Evolutionary conservation across 2,888 invertebrate species (phyloP).

Genomic region (Acronicta leporina): DNA sequence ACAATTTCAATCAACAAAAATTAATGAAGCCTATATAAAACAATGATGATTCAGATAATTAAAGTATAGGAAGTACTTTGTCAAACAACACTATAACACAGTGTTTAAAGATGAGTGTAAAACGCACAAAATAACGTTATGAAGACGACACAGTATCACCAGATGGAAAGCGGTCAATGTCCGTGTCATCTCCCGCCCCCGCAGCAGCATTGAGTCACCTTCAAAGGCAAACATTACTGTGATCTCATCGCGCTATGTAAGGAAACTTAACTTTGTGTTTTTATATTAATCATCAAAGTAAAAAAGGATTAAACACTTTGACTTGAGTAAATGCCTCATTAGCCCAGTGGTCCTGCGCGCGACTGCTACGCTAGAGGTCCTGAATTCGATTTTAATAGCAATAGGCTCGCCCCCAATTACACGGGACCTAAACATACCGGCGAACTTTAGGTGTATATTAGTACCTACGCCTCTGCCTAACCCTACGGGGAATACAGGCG

Average conservation of each 20-base stretch:
- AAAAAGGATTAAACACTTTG: constrained; percentile 21
- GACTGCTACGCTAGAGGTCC: too few species aligned
- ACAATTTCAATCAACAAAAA: too few species aligned
- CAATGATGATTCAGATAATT: too few species aligned
- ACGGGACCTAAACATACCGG: too few species aligned
- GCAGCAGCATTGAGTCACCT: constrained; percentile 40
- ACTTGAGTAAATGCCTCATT: too few species aligned
- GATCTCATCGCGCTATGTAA: constrained; percentile 52
- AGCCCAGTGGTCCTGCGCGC: too few species aligned
- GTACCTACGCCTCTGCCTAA: too few species aligned
- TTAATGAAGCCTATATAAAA: too few species aligned
- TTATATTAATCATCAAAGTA: constrained; percentile 19
- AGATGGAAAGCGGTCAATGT: constrained; percentile 34
- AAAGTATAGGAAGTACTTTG: constrained; percentile 18
- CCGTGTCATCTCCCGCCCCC: constrained; percentile 51
- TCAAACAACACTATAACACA: constrained; percentile 20
- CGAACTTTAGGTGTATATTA: too few species aligned
- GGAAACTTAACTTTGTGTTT: constrained; percentile 36
- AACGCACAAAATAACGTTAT: neutral
- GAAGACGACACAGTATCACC: constrained; percentile 17
- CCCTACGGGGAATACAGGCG: too few species aligned
- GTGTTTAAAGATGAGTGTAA: constrained; percentile 6
- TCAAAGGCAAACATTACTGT: constrained; percentile 19
- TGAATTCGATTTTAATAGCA: too few species aligned
- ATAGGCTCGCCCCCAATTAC: too few species aligned